Conservation (phyloP, 2,113 vertebrate genomes). For the Tragelaphus strepsiceros region DNA sequence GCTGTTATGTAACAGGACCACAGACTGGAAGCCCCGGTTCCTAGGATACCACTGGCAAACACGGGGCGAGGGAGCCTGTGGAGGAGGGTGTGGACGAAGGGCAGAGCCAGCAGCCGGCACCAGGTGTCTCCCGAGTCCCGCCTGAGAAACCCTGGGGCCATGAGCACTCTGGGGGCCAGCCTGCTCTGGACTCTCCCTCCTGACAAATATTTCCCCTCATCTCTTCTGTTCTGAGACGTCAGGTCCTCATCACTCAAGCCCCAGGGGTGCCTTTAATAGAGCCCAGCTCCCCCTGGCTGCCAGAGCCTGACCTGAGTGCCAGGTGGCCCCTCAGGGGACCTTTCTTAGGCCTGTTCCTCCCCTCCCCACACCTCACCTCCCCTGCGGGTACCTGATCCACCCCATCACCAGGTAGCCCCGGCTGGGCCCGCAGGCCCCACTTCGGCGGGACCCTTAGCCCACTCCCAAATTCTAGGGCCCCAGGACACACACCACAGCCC, state of each 20-base stretch:
- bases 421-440: neutral
- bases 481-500: neutral
- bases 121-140: neutral
- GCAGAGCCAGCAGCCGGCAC: neutral
- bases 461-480: neutral
- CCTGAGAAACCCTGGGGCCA: neutral
- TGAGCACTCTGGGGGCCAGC: neutral
- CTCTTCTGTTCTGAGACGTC: neutral
- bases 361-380: neutral
- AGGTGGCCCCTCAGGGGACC: neutral
- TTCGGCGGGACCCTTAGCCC: neutral
- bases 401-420: neutral
- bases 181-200: neutral
- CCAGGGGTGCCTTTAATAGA: neutral
- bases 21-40: slow-evolving; percentile 40
- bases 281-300: neutral
- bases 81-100: neutral
- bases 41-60: slow-evolving; percentile 69
- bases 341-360: neutral
- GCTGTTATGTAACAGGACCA: slow-evolving; percentile 71
- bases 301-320: neutral
- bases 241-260: neutral
- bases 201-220: neutral
- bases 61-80: neutral
- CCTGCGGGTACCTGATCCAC: neutral